Conservation (phyloP, 2,113 vertebrate species). For the Micronycteris hirsuta region DNA sequence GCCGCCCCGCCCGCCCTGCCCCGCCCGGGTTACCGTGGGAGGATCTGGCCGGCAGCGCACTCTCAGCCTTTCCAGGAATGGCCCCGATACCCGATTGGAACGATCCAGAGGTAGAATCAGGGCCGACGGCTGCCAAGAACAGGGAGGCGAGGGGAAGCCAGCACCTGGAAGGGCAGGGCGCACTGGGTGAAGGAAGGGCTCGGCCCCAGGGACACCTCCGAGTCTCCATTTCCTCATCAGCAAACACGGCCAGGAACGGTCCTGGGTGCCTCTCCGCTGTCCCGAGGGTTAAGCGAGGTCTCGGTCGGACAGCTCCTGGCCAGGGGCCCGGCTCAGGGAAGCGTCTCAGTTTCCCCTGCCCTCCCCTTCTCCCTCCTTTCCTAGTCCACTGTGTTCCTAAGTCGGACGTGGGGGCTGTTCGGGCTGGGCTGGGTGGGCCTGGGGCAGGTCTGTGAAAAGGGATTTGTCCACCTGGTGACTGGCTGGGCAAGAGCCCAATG, state of each 20-base stretch:
- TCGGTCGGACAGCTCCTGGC: too few relatives aligned
- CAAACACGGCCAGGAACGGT: rapidly evolving
- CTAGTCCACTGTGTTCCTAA: not conserved
- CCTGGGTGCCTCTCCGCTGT: too few relatives aligned
- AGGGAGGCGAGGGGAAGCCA: not conserved
- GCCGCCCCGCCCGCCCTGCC: rapidly evolving
- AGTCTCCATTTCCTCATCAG: not conserved
- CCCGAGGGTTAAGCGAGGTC: rapidly evolving
- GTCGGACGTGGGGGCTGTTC: rapidly evolving
- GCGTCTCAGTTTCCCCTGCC: not conserved
- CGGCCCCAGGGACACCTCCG: rapidly evolving
- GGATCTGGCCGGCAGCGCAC: rapidly evolving
- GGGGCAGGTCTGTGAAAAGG: not conserved
- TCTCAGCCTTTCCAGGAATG: not conserved
- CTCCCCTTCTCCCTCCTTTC: rapidly evolving
- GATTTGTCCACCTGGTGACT: rapidly evolving
- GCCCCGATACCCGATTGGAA: rapidly evolving
- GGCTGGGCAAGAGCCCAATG: not conserved
- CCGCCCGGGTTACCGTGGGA: rapidly evolving
- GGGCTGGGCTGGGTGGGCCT: rapidly evolving
- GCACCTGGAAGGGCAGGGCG: rapidly evolving
- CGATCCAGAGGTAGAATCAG: rapidly evolving
- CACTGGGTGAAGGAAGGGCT: rapidly evolving
- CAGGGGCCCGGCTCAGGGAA: not conserved
- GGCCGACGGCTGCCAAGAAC: rapidly evolving